Conservation (phyloP, 2,797 vertebrate species). For the Enteromius trimaculatus region DNA sequence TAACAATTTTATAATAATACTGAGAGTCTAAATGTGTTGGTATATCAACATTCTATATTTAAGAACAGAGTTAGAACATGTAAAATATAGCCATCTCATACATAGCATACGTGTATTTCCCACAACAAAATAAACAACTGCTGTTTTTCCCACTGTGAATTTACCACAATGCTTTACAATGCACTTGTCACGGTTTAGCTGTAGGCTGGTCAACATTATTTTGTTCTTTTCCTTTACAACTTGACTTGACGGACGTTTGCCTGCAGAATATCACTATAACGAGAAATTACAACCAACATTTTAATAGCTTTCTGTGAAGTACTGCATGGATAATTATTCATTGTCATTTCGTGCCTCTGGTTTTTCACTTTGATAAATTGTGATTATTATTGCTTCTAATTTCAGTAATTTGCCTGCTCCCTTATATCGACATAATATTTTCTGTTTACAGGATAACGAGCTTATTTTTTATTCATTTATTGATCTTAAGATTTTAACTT, state of each 20-base stretch:
- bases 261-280: not conserved
- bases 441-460: constrained; percentile 18
- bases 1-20: not conserved
- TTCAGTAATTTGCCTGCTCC: constrained; percentile 28
- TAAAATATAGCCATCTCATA: not conserved
- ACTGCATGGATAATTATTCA: constrained; percentile 39
- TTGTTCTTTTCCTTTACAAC: not conserved
- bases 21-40: not conserved
- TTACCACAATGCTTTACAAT: not conserved
- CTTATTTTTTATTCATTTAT: constrained; percentile 14
- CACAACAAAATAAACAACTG: not conserved
- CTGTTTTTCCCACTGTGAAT: not conserved
- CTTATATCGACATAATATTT: constrained; percentile 1
- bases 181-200: not conserved
- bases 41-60: not conserved
- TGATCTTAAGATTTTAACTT: constrained; percentile 19
- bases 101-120: not conserved
- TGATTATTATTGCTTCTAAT: constrained; percentile 36
- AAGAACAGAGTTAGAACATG: not conserved
- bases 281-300: constrained; percentile 20
- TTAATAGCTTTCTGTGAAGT: constrained; percentile 33
- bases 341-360: constrained; percentile 20
- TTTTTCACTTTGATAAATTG: constrained; percentile 40
- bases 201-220: not conserved
- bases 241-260: constrained; percentile 11